A percentile compares a stretch with the other conserved stretches of the same genome.
phyloP scores from a whole-genome alignment of 2,888 invertebrate genomes.

The Rhynchonema sp. region DNA sequence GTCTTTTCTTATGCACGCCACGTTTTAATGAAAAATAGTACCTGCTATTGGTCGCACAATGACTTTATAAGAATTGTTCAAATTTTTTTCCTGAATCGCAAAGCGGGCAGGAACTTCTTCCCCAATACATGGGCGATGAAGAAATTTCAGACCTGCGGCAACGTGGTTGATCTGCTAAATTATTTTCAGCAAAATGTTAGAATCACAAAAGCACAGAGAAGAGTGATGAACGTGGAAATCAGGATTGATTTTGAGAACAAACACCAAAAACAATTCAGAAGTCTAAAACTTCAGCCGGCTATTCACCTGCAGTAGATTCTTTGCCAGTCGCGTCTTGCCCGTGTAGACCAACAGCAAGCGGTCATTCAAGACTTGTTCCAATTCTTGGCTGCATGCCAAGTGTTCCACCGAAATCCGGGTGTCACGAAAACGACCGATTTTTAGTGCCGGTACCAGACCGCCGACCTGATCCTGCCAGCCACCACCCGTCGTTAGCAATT shows the following conservation, averaged over 20 bases:
- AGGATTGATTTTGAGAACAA: neutral
- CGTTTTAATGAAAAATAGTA: too few species aligned
- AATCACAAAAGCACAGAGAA: too few species aligned
- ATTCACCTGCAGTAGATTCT: conserved; percentile 36
- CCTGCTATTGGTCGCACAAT: too few species aligned
- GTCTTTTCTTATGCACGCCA: too few species aligned
- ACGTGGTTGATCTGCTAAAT: too few species aligned
- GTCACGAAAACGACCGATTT: conserved; percentile 27
- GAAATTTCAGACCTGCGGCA: too few species aligned
- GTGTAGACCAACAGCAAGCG: conserved; percentile 37
- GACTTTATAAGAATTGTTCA: too few species aligned
- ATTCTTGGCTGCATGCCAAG: neutral
- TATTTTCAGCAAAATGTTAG: too few species aligned
- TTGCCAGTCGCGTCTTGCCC: conserved; percentile 37
- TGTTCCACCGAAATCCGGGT: conserved; percentile 24
- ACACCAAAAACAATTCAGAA: neutral
- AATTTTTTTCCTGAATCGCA: too few species aligned
- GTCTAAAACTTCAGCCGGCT: neutral
- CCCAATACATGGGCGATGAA: too few species aligned
- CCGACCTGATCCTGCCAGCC: conserved; percentile 40
- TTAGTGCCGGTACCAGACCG: conserved; percentile 33
- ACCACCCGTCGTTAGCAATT: conserved; percentile 38
- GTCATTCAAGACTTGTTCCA: conserved; percentile 22
- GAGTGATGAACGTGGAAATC: neutral
- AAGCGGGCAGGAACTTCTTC: too few species aligned